phyloP scores from a whole-genome alignment of 2,888 invertebrate species.

The Caenorhabditis sp. region DNA sequence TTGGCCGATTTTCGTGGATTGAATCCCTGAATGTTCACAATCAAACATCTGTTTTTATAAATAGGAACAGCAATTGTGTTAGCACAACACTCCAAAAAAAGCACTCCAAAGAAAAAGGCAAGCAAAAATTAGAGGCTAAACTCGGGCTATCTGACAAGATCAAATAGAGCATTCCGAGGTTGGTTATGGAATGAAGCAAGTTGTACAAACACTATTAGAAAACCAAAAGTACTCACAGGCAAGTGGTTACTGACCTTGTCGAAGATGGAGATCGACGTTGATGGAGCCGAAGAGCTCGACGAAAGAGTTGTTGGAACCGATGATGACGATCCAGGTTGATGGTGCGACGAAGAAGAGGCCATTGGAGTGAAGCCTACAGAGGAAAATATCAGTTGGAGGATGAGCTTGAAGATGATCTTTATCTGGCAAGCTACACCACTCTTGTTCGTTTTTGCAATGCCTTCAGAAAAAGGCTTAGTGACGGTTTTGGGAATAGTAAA shows the following conservation, averaged over 20 bases:
- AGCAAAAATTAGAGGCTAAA: slow-evolving; percentile 10
- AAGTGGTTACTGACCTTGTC: slow-evolving; percentile 61
- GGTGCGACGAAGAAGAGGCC: slow-evolving; percentile 16
- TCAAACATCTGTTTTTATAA: neutral
- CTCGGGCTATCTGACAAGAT: neutral
- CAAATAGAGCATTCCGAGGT: slow-evolving; percentile 14
- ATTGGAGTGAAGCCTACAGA: slow-evolving; percentile 44
- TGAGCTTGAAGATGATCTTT: slow-evolving; percentile 36
- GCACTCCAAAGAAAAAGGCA: slow-evolving; percentile 34
- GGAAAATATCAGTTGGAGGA: slow-evolving; percentile 7
- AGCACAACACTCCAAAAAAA: slow-evolving; percentile 53
- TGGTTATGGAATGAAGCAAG: slow-evolving; percentile 36
- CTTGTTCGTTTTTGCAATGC: slow-evolving; percentile 2
- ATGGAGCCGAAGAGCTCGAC: slow-evolving; percentile 21
- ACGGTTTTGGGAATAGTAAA: neutral
- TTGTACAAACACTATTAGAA: slow-evolving; percentile 41
- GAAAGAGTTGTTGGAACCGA: slow-evolving; percentile 17
- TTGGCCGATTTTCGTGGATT: slow-evolving; percentile 59
- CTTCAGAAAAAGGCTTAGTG: slow-evolving; percentile 15
- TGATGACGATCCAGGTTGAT: slow-evolving; percentile 15
- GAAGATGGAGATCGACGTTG: slow-evolving; percentile 31
- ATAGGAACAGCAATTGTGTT: slow-evolving; percentile 10
- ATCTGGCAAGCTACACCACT: neutral
- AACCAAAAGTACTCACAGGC: slow-evolving; percentile 60
- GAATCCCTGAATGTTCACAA: slow-evolving; percentile 36